Evolutionary conservation across 92 coral and sea anemone species (phyloP).

Genomic region (Heteractis magnifica): DNA sequence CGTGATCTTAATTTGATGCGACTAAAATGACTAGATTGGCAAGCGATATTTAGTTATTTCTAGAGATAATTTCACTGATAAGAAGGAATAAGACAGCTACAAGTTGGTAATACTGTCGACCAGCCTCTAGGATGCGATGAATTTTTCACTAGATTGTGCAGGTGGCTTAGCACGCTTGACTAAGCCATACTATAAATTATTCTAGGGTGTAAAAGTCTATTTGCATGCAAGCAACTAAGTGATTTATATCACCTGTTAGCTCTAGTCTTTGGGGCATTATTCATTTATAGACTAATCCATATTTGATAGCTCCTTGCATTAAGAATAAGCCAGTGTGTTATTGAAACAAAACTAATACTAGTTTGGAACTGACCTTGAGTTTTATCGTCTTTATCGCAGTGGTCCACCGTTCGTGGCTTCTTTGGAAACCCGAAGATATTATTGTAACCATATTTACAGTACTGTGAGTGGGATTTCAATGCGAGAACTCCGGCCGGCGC

Average conservation of each 20-base stretch:
- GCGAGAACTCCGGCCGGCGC: background rate
- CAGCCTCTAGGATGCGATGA: conserved; percentile 57
- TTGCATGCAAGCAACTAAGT: conserved; percentile 42
- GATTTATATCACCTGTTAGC: conserved; percentile 75
- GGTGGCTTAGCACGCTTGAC: conserved; percentile 82
- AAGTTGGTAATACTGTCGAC: conserved; percentile 36
- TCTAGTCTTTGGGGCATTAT: conserved; percentile 34
- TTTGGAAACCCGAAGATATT: background rate
- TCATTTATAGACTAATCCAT: conserved; percentile 58
- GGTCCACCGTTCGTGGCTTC: conserved; percentile 2
- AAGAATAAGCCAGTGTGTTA: conserved; percentile 19
- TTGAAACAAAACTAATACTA: conserved; percentile 5
- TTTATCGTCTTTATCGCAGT: conserved; percentile 4
- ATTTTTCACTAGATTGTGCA: conserved; percentile 74
- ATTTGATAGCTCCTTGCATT: conserved; percentile 44
- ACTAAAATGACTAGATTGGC: background rate
- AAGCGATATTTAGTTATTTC: background rate
- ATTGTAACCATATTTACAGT: background rate
- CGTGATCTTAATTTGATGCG: background rate
- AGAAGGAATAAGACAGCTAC: background rate
- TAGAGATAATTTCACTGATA: background rate
- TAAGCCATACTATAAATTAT: conserved; percentile 77
- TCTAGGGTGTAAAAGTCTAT: conserved; percentile 32
- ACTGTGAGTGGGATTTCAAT: background rate
- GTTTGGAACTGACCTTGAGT: conserved; percentile 25